phyloP scores from a whole-genome alignment of 2,113 vertebrate genomes.

The Strigops habroptila region DNA sequence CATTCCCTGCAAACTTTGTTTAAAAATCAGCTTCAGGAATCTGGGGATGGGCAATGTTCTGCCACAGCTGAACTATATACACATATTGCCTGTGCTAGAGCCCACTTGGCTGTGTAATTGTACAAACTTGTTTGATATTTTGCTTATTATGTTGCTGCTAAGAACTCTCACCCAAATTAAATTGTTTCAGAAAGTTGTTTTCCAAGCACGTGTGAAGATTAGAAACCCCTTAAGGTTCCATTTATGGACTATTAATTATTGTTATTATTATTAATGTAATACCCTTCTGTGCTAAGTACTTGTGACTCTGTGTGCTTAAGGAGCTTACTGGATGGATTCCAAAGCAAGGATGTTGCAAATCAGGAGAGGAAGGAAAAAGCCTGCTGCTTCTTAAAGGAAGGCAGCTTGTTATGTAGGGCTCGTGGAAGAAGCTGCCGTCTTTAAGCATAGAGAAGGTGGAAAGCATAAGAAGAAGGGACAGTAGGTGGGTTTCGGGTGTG shows the following conservation, averaged over 20 bases:
- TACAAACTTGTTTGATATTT: constrained; percentile 25
- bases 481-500: not conserved
- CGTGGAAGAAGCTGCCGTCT: not conserved
- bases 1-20: not conserved
- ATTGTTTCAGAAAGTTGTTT: not conserved
- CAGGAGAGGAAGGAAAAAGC: not conserved
- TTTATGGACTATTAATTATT: constrained; percentile 25
- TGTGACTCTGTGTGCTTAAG: constrained; percentile 29
- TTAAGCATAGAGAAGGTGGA: not conserved
- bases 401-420: not conserved
- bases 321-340: constrained; percentile 56
- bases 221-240: not conserved
- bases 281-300: constrained; percentile 30
- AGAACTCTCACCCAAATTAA: constrained; percentile 40
- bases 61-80: not conserved
- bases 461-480: not conserved
- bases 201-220: not conserved
- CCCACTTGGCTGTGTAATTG: not conserved
- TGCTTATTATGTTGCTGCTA: not conserved
- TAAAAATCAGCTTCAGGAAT: constrained; percentile 4
- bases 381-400: not conserved
- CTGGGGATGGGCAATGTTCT: not conserved
- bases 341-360: constrained; percentile 21
- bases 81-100: not conserved
- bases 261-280: constrained; percentile 45